Conservation (phyloP, 2,113 vertebrate species). For the Melospiza georgiana region DNA sequence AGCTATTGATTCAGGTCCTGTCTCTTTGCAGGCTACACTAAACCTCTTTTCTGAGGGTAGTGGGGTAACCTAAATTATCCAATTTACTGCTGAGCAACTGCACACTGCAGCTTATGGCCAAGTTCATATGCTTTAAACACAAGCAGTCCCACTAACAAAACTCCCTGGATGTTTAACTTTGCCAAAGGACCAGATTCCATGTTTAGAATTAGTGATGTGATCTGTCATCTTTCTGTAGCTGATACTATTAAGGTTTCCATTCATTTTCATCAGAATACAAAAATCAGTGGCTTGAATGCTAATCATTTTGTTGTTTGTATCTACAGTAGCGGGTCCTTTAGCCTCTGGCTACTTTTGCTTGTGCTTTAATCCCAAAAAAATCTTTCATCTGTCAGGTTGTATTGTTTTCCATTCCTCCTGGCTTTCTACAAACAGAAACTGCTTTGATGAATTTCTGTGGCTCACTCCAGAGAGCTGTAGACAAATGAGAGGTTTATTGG, state of each 20-base stretch:
- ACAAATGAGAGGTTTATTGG: not conserved
- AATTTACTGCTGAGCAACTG: not conserved
- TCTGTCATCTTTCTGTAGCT: not conserved
- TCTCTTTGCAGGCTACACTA: not conserved
- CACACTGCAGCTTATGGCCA: not conserved
- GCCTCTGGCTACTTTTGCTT: not conserved
- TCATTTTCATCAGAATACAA: not conserved
- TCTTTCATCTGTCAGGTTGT: conserved; percentile 14
- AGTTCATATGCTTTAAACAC: not conserved
- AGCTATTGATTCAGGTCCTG: not conserved
- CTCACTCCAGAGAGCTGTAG: not conserved
- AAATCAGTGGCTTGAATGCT: not conserved
- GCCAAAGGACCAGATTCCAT: not conserved
- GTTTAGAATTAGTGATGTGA: not conserved
- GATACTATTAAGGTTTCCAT: not conserved
- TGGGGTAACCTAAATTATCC: not conserved
- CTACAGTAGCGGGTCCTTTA: not conserved
- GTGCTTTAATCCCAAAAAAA: not conserved
- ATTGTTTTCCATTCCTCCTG: not conserved
- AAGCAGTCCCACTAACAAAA: not conserved
- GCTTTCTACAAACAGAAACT: not conserved
- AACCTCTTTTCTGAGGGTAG: not conserved
- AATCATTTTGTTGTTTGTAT: not conserved
- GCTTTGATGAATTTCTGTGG: not conserved
- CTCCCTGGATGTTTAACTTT: not conserved